Conservation (phyloP, 2,888 invertebrate species). For the Automeris io region DNA sequence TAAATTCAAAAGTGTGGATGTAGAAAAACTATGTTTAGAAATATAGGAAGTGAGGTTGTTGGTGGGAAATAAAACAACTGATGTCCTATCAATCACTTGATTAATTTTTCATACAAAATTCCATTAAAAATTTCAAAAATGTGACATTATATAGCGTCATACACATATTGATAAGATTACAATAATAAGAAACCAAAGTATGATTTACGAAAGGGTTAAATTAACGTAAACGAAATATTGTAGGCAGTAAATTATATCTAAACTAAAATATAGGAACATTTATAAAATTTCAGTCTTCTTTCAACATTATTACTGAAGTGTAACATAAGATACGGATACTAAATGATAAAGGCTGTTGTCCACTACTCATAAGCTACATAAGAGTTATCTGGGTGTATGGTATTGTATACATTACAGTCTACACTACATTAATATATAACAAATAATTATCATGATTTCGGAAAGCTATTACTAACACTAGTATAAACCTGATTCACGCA, state of each 20-base stretch:
- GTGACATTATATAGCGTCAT: slow-evolving; percentile 75
- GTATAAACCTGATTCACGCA: slow-evolving; percentile 9
- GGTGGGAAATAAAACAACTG: slow-evolving; percentile 41
- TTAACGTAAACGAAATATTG: slow-evolving; percentile 65
- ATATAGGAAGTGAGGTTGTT: slow-evolving; percentile 7
- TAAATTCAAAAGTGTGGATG: no score
- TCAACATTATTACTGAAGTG: slow-evolving; percentile 65
- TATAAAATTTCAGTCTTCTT: slow-evolving; percentile 71
- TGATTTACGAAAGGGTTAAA: slow-evolving; percentile 61
- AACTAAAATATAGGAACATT: slow-evolving; percentile 76
- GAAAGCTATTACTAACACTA: background rate
- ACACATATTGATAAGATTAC: slow-evolving; percentile 70
- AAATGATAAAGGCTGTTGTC: slow-evolving; percentile 60
- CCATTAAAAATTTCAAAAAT: slow-evolving; percentile 76
- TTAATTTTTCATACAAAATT: slow-evolving; percentile 75
- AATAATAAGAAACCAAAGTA: slow-evolving; percentile 43
- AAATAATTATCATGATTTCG: background rate
- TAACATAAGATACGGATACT: slow-evolving; percentile 54
- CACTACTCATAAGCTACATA: slow-evolving; percentile 27
- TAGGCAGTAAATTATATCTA: slow-evolving; percentile 72
- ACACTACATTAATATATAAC: background rate
- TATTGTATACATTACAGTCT: background rate
- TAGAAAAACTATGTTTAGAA: no score
- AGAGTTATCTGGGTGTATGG: background rate
- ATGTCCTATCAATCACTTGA: slow-evolving; percentile 70